These are phyloP conservation scores for Sebastes matsubarae DNA, from an alignment of 2,797 vertebrate genomes.

Conservation along the genomic window DNA sequence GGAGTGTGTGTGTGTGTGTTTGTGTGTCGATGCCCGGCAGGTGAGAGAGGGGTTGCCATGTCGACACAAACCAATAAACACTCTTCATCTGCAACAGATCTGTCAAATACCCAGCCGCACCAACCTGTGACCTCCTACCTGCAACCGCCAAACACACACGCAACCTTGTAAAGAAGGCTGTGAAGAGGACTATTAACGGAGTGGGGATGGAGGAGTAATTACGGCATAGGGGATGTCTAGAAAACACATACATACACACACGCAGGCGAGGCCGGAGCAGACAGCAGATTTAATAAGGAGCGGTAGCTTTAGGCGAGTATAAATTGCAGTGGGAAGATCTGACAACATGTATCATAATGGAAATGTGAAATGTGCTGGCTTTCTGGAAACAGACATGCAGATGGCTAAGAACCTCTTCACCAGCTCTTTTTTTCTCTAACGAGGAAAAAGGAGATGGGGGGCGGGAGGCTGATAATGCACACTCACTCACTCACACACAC, in stretches of 20 bases:
- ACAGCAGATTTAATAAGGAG: slow-evolving; percentile 73
- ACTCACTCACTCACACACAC: slow-evolving; percentile 21
- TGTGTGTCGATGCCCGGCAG: slow-evolving; percentile 35
- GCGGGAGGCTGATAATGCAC: slow-evolving; percentile 52
- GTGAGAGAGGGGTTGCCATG: slow-evolving; percentile 67
- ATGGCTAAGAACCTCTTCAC: slow-evolving; percentile 71
- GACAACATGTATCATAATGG: slow-evolving; percentile 79
- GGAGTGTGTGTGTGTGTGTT: slow-evolving; percentile 8
- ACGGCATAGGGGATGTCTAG: slow-evolving; percentile 29
- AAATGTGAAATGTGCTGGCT: slow-evolving; percentile 72
- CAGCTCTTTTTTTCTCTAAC: slow-evolving; percentile 60
- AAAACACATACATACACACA: slow-evolving; percentile 44
- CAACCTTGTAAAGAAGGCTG: slow-evolving; percentile 50
- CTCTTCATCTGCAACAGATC: slow-evolving; percentile 62
- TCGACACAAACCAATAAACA: slow-evolving; percentile 76
- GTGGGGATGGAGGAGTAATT: slow-evolving; percentile 53
- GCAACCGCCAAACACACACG: slow-evolving; percentile 38
- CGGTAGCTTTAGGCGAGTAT: slow-evolving; percentile 69
- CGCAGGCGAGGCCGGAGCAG: slow-evolving; percentile 45
- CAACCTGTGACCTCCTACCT: slow-evolving; percentile 50
- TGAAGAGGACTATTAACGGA: slow-evolving; percentile 51
- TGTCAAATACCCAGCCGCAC: slow-evolving; percentile 65
- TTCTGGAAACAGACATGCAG: slow-evolving; percentile 75
- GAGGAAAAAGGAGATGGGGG: slow-evolving; percentile 57
- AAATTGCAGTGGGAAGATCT: slow-evolving; percentile 78